These are phyloP conservation scores for Sebastes hubbsi DNA, from an alignment of 2,797 vertebrate genomes.

Conservation along the genomic window DNA sequence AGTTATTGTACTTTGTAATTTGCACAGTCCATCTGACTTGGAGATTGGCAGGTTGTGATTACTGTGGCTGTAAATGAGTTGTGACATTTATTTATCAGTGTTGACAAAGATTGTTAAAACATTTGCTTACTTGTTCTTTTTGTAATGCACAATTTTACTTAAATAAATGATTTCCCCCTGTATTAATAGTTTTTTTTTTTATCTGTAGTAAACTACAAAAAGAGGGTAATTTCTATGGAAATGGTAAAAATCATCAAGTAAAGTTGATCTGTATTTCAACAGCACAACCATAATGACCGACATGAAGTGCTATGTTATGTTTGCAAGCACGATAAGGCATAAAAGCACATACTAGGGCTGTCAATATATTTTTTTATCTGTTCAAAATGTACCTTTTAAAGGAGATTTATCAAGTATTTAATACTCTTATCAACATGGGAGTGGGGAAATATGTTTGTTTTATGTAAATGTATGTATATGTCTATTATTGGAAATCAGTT, in stretches of 20 bases:
- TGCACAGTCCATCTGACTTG: not conserved
- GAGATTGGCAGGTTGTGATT: not conserved
- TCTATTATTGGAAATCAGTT: too few relatives aligned
- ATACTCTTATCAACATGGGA: too few relatives aligned
- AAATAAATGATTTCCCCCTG: slow-evolving; percentile 15
- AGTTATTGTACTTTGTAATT: not conserved
- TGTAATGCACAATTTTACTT: not conserved
- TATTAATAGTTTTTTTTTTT: not conserved
- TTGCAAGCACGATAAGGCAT: not conserved
- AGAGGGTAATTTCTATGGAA: not conserved
- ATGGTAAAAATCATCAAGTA: not conserved
- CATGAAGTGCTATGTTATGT: not conserved
- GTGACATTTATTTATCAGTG: not conserved
- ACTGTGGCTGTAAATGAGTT: not conserved
- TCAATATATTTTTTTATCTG: too few relatives aligned
- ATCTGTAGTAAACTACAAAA: not conserved
- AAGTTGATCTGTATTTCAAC: not conserved
- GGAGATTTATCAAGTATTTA: too few relatives aligned
- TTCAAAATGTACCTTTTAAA: too few relatives aligned
- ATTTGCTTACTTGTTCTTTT: not conserved
- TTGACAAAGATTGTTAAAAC: not conserved
- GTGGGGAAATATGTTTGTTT: too few relatives aligned
- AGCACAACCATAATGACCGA: not conserved
- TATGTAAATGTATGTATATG: too few relatives aligned
- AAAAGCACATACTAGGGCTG: not conserved